These are phyloP conservation scores for Lipotes vexillifer DNA, from an alignment of 2,113 vertebrate genomes.

Conservation along the genomic window DNA sequence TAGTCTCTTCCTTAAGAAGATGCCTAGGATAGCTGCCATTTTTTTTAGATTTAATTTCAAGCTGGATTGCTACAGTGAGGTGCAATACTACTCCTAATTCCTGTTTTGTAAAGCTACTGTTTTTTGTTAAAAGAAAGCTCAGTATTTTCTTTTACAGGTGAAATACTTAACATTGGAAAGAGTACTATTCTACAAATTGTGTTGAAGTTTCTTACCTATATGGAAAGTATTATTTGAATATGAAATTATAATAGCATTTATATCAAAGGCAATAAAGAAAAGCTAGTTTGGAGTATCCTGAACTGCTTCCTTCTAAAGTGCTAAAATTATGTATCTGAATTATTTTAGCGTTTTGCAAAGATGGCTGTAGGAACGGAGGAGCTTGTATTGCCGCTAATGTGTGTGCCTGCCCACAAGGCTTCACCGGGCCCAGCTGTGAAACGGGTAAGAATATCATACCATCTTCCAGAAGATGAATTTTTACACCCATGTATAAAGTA, in stretches of 20 bases:
- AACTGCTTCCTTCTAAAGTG: neutral
- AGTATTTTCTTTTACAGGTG: neutral
- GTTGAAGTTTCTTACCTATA: neutral
- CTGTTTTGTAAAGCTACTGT: neutral
- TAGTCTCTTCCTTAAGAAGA: neutral
- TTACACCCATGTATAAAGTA: slow-evolving; percentile 45
- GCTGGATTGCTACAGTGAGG: neutral
- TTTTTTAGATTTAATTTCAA: slow-evolving; percentile 20
- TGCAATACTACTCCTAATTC: neutral
- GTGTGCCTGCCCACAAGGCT: slow-evolving; percentile 95
- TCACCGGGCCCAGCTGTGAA: slow-evolving; percentile 95
- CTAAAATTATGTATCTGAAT: slow-evolving; percentile 51
- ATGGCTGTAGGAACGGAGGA: slow-evolving; percentile 94
- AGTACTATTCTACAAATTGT: neutral
- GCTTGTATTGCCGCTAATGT: slow-evolving; percentile 93
- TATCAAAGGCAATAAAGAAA: neutral
- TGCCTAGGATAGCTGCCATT: neutral
- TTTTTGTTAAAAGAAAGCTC: neutral
- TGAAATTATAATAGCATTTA: neutral
- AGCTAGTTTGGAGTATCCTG: neutral
- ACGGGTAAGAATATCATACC: slow-evolving; percentile 85
- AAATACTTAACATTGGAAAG: neutral
- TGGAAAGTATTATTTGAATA: neutral
- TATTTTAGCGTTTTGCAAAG: slow-evolving; percentile 93
- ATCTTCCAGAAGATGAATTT: slow-evolving; percentile 49